phyloP scores from a whole-genome alignment of 2,888 invertebrate species.

The Drosophila ezoana region DNA sequence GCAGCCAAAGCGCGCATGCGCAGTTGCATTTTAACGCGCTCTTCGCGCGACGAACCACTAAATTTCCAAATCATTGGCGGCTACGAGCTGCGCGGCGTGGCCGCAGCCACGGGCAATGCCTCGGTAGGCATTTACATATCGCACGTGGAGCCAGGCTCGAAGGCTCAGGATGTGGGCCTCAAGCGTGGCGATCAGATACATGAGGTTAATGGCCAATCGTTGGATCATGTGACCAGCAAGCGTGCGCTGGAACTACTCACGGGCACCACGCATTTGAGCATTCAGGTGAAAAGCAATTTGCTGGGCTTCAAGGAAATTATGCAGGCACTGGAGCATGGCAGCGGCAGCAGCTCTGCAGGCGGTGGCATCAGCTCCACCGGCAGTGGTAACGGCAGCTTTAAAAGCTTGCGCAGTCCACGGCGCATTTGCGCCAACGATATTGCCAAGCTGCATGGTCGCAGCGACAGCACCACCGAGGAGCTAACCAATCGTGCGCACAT shows the following conservation, averaged over 20 bases:
- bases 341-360: slow-evolving; percentile 44
- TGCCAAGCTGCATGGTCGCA: slow-evolving; percentile 87
- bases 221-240: slow-evolving; percentile 96
- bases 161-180: slow-evolving; percentile 97
- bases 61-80: slow-evolving; percentile 98
- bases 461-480: slow-evolving; percentile 77
- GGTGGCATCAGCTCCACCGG: slow-evolving; percentile 26
- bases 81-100: slow-evolving; percentile 88
- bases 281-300: slow-evolving; percentile 98
- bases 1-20: slow-evolving; percentile 97
- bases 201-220: slow-evolving; percentile 98
- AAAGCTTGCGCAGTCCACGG: slow-evolving; percentile 79
- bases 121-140: slow-evolving; percentile 96
- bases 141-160: slow-evolving; percentile 96
- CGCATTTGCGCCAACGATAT: slow-evolving; percentile 87
- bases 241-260: slow-evolving; percentile 96
- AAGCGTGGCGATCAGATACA: slow-evolving; percentile 99
- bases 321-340: slow-evolving; percentile 85
- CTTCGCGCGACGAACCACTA: slow-evolving; percentile 96
- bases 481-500: slow-evolving; percentile 76
- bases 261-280: slow-evolving; percentile 97
- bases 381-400: slow-evolving; percentile 67
- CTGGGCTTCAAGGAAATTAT: slow-evolving; percentile 91
- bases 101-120: slow-evolving; percentile 85
- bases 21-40: slow-evolving; percentile 95